These are phyloP conservation scores for Vireo griseus DNA, from an alignment of 2,797 vertebrate species.

Conservation along the genomic window DNA sequence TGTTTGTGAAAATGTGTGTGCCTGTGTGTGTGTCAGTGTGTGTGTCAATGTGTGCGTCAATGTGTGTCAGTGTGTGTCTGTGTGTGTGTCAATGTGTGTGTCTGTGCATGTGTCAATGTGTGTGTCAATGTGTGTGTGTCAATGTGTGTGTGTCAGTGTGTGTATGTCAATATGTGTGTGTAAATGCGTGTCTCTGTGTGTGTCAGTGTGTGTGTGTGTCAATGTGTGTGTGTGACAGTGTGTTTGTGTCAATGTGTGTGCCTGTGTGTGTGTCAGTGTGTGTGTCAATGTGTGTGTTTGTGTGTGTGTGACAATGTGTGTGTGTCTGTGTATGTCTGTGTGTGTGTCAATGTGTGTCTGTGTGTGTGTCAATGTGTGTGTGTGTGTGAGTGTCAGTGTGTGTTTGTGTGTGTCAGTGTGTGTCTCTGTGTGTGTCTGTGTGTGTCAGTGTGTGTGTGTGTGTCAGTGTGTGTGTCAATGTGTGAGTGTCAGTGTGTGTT, in stretches of 20 bases:
- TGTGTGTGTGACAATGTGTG: neutral
- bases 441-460: too few relatives aligned
- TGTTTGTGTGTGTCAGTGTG: too few relatives aligned
- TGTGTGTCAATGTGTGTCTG: neutral
- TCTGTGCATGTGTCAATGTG: neutral
- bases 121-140: neutral
- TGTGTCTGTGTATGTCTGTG: fast-evolving
- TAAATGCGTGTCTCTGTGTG: neutral
- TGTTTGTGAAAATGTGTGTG: neutral
- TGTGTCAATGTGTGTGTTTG: fast-evolving
- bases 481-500: too few relatives aligned
- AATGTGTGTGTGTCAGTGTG: fast-evolving
- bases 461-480: too few relatives aligned
- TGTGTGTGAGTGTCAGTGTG: neutral
- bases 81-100: too few relatives aligned
- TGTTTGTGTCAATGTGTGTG: neutral
- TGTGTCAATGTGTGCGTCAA: too few relatives aligned
- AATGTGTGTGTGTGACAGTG: too few relatives aligned
- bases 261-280: fast-evolving
- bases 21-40: too few relatives aligned
- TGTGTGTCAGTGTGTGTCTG: too few relatives aligned
- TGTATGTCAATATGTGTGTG: neutral
- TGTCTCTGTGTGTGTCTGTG: too few relatives aligned
- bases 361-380: fast-evolving
- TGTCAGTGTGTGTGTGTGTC: neutral